A percentile compares a stretch with the other conserved stretches of the same genome.
Evolutionary conservation across 2,113 vertebrate species (phyloP).

Genomic region (Anarhynchus alexandrinus): DNA sequence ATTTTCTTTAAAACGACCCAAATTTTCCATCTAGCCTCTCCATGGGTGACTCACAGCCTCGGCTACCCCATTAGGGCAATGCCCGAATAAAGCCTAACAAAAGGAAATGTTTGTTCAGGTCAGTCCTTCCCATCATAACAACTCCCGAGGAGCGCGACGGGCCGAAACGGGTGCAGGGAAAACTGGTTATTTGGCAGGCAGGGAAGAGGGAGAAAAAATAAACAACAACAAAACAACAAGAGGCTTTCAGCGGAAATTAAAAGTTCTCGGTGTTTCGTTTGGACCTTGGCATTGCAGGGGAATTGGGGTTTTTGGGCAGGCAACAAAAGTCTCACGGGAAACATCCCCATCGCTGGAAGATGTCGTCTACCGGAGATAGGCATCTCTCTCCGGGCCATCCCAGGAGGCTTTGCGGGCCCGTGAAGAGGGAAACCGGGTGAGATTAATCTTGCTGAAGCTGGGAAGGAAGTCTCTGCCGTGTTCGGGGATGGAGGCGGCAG

Average conservation of each 20-base stretch:
- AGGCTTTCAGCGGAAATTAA: neutral
- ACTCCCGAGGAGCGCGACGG: neutral
- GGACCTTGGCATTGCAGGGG: neutral
- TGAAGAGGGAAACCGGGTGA: rapidly evolving
- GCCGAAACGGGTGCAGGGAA: constrained; percentile 13
- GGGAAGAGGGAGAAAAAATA: neutral
- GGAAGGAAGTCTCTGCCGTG: rapidly evolving
- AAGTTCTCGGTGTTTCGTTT: rapidly evolving
- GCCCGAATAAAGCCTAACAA: neutral
- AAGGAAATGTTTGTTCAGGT: constrained; percentile 19
- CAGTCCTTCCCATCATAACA: constrained; percentile 1
- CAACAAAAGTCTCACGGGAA: neutral
- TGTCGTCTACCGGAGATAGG: rapidly evolving
- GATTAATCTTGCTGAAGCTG: neutral
- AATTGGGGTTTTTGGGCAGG: neutral
- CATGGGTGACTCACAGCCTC: neutral
- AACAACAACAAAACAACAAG: neutral
- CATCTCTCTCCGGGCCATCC: neutral
- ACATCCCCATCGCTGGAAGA: neutral
- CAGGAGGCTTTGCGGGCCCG: neutral
- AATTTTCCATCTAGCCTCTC: constrained; percentile 9
- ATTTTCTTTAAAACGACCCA: constrained; percentile 39
- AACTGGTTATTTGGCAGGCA: constrained; percentile 38
- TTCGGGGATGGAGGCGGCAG: neutral
- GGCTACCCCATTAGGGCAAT: neutral